These are phyloP conservation scores for Heliornis fulica DNA, from an alignment of 2,113 vertebrate genomes.

Conservation along the genomic window DNA sequence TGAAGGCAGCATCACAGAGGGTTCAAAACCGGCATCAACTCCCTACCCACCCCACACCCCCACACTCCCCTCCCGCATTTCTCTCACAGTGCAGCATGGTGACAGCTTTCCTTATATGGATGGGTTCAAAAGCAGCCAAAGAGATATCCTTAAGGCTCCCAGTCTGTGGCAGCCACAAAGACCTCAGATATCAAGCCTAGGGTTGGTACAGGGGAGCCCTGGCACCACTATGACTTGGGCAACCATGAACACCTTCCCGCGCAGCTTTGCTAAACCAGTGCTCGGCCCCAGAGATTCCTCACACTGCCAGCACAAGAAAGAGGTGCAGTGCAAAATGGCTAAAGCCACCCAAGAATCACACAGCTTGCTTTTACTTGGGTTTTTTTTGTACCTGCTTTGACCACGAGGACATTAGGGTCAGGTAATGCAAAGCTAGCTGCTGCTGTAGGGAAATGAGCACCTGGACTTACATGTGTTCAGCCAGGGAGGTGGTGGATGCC, in stretches of 20 bases:
- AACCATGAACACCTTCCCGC: neutral
- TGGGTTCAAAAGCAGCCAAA: neutral
- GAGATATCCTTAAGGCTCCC: neutral
- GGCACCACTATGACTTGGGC: fast-evolving
- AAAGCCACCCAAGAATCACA: neutral
- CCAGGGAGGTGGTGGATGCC: too few relatives aligned
- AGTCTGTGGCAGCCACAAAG: neutral
- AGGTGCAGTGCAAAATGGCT: neutral
- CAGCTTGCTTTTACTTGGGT: neutral
- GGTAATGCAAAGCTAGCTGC: neutral
- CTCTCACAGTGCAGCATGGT: fast-evolving
- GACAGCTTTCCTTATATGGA: neutral
- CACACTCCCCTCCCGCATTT: neutral
- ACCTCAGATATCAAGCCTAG: neutral
- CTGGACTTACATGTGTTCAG: neutral
- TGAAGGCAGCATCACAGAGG: neutral
- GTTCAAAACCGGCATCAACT: neutral
- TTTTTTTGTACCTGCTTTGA: neutral
- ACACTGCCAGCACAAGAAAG: fast-evolving
- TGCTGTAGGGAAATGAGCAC: neutral
- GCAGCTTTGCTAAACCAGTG: neutral
- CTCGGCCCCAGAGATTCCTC: neutral
- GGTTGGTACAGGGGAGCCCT: neutral
- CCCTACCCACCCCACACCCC: too few relatives aligned
- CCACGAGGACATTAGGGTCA: neutral